Conservation (phyloP, 1,140 invertebrate species). For the Drosophila repletoides region DNA sequence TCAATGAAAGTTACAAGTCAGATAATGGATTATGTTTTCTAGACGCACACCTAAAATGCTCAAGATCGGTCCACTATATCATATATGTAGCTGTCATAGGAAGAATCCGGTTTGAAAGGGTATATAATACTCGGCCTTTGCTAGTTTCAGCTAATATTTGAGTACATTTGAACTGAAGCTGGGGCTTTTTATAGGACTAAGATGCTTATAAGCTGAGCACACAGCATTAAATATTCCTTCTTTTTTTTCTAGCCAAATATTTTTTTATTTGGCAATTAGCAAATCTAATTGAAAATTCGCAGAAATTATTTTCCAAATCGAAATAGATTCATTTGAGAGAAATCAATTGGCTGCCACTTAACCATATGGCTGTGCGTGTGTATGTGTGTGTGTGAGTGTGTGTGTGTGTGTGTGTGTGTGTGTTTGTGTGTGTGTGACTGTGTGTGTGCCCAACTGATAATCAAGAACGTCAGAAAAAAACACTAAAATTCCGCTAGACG, state of each 20-base stretch:
- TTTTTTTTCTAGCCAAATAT: no score
- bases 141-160: no score
- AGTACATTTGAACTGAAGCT: no score
- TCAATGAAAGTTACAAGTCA: no score
- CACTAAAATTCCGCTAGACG: not conserved
- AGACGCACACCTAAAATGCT: no score
- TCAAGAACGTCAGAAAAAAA: not conserved
- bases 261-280: slow-evolving; percentile 52
- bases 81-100: no score
- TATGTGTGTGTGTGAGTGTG: no score
- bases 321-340: not conserved
- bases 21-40: no score
- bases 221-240: slow-evolving; percentile 14
- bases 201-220: slow-evolving; percentile 30
- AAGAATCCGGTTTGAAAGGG: no score
- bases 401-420: not conserved
- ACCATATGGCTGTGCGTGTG: not conserved
- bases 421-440: not conserved
- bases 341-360: slow-evolving; percentile 2
- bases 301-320: slow-evolving; percentile 4
- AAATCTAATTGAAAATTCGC: not conserved
- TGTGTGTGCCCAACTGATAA: slow-evolving; percentile 1
- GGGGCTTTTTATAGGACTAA: slow-evolving; percentile 24
- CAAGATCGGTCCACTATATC: no score
- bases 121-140: no score